phyloP scores from a whole-genome alignment of 2,797 vertebrate species.

The Sebastes taczanowskii region DNA sequence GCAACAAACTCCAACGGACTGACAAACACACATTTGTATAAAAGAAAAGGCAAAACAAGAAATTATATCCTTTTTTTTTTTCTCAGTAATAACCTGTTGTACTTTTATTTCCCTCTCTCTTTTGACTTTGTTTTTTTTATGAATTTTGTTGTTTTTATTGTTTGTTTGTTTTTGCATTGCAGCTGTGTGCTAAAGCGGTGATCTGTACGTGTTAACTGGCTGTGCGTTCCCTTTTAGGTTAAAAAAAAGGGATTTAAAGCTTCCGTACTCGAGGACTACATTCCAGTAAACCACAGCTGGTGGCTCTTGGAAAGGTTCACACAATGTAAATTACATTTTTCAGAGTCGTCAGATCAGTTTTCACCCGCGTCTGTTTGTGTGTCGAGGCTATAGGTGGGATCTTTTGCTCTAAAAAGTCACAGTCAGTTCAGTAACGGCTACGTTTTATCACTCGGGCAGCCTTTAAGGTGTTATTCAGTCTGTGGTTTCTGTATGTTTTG shows the following conservation, averaged over 20 bases:
- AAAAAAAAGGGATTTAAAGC: conserved; percentile 18
- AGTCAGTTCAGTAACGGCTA: conserved; percentile 60
- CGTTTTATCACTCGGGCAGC: conserved; percentile 49
- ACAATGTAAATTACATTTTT: conserved; percentile 45
- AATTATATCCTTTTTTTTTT: conserved; percentile 66
- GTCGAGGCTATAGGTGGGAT: conserved; percentile 64
- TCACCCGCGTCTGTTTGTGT: conserved; percentile 57
- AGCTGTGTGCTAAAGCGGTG: conserved; percentile 69
- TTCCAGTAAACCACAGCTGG: conserved; percentile 50
- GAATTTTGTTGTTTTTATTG: conserved; percentile 41
- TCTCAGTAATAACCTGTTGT: conserved; percentile 74
- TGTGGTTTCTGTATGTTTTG: conserved; percentile 64
- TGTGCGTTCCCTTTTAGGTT: conserved; percentile 48
- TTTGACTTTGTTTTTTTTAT: conserved; percentile 26
- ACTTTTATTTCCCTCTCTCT: conserved; percentile 55
- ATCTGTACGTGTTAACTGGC: conserved; percentile 64
- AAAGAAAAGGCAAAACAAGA: conserved; percentile 67
- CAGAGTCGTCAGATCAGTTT: conserved; percentile 24
- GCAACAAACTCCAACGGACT: conserved; percentile 61
- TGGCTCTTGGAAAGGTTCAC: conserved; percentile 26
- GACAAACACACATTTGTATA: conserved; percentile 79
- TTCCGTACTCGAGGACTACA: conserved; percentile 42
- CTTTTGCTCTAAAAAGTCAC: conserved; percentile 58
- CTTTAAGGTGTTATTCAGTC: conserved; percentile 58
- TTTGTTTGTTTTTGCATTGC: conserved; percentile 52